Conservation (phyloP, 2,888 invertebrate species). For the Copidosoma aretas region DNA sequence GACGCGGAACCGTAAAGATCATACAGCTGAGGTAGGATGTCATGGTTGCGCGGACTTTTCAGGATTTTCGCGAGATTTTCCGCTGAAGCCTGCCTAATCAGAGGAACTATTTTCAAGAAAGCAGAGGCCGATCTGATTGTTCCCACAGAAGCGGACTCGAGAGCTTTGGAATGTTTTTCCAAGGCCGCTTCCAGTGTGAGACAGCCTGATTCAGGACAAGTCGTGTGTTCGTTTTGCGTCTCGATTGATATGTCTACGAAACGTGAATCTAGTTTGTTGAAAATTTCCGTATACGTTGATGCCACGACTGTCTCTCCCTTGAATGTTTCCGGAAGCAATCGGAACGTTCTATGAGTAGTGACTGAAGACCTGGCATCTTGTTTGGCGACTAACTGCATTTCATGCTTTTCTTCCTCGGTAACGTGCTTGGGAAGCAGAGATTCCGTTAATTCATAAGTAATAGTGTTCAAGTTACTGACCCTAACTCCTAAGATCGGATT, state of each 20-base stretch:
- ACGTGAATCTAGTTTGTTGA: constrained; percentile 50
- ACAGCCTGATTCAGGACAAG: constrained; percentile 59
- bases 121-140: constrained; percentile 70
- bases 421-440: constrained; percentile 56
- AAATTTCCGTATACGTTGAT: constrained; percentile 49
- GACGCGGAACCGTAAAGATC: constrained; percentile 77
- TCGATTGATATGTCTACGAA: constrained; percentile 52
- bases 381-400: constrained; percentile 62
- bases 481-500: constrained; percentile 54
- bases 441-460: constrained; percentile 60
- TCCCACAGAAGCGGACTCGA: constrained; percentile 69
- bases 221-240: constrained; percentile 52
- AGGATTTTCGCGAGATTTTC: constrained; percentile 69
- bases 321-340: constrained; percentile 55
- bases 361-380: constrained; percentile 65
- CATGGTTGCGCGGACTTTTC: constrained; percentile 67
- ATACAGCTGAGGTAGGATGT: constrained; percentile 70
- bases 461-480: constrained; percentile 48
- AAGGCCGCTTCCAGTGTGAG: constrained; percentile 65
- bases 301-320: constrained; percentile 46
- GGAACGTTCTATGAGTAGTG: constrained; percentile 59
- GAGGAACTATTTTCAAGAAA: constrained; percentile 70
- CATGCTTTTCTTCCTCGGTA: constrained; percentile 62
- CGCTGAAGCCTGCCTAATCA: constrained; percentile 68
- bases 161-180: constrained; percentile 64